These are phyloP conservation scores for Ommatoiulus sabulosus DNA, from an alignment of 2,888 invertebrate species.

Conservation along the genomic window DNA sequence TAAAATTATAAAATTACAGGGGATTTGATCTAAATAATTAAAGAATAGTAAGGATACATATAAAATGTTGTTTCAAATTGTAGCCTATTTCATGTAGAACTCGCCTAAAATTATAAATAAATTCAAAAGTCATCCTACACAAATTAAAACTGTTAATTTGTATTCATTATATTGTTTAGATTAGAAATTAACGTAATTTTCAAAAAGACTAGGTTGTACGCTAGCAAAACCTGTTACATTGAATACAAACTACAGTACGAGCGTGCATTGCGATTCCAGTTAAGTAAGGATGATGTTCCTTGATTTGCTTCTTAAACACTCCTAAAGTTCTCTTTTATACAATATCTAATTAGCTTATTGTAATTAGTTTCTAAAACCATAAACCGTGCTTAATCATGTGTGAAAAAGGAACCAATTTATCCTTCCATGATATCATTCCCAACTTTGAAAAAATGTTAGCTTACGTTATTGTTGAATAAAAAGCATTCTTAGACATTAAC, in stretches of 20 bases:
- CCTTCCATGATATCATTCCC: too few relatives aligned
- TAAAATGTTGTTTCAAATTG: too few relatives aligned
- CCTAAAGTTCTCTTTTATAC: neutral
- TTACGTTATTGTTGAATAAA: too few relatives aligned
- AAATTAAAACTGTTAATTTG: neutral
- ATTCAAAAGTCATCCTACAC: neutral
- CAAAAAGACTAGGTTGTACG: neutral
- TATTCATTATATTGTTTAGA: neutral
- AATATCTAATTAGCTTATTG: neutral
- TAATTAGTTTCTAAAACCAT: neutral
- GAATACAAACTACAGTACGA: neutral
- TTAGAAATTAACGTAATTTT: neutral
- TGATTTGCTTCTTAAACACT: neutral
- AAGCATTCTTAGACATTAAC: too few relatives aligned
- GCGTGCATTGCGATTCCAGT: neutral
- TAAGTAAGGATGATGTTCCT: neutral
- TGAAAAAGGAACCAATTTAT: neutral
- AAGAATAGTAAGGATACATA: too few relatives aligned
- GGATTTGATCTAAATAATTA: too few relatives aligned
- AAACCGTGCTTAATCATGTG: neutral
- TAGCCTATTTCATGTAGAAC: too few relatives aligned
- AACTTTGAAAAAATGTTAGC: too few relatives aligned
- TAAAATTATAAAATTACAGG: too few relatives aligned
- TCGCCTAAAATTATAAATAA: neutral
- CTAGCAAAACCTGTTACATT: neutral